Conservation (phyloP, 2,113 vertebrate genomes). For the Labeo catla region DNA sequence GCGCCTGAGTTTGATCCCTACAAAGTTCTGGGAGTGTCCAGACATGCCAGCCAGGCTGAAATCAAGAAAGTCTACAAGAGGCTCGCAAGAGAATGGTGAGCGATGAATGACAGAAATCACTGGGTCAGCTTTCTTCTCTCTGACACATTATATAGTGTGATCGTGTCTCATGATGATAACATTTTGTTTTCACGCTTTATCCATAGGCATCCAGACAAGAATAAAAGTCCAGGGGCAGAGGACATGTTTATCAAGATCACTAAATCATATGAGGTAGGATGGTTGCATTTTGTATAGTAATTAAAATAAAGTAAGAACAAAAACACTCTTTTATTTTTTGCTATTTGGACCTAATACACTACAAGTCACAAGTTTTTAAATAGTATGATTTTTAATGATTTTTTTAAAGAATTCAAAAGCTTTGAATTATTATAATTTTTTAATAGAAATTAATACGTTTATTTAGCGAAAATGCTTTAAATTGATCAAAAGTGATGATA, state of each 20-base stretch:
- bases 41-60: slow-evolving; percentile 85
- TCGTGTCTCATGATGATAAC: not conserved
- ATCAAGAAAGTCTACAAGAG: slow-evolving; percentile 95
- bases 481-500: no score
- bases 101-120: not conserved
- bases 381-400: not conserved
- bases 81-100: slow-evolving; percentile 92
- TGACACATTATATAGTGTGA: not conserved
- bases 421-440: no score
- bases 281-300: not conserved
- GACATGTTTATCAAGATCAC: slow-evolving; percentile 96
- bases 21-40: slow-evolving; percentile 84
- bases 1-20: slow-evolving; percentile 88
- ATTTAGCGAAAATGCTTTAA: no score
- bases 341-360: not conserved
- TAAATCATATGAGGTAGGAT: slow-evolving; percentile 93
- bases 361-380: not conserved
- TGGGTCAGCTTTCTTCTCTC: not conserved
- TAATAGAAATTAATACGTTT: no score
- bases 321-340: not conserved
- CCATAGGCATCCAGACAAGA: slow-evolving; percentile 96
- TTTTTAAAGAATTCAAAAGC: no score
- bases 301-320: not conserved
- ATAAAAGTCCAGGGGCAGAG: slow-evolving; percentile 90
- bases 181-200: not conserved